Evolutionary conservation across 2,888 invertebrate species (phyloP).

Genomic region (Phytoseiulus persimilis): DNA sequence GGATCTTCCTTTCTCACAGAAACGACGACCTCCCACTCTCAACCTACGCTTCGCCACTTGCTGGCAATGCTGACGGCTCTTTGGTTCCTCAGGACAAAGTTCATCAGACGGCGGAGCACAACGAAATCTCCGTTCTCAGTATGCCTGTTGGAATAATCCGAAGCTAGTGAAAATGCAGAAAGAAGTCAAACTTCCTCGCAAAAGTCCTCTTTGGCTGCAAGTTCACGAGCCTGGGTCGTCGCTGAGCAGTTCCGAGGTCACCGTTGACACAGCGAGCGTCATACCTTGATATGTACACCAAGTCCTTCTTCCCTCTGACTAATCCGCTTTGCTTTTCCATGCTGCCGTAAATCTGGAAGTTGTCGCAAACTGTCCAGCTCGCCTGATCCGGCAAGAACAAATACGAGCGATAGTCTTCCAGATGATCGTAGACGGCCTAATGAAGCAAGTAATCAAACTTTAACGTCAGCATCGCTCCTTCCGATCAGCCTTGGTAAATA

Average conservation of each 20-base stretch:
- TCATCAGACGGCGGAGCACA: neutral
- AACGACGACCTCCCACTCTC: too few species aligned
- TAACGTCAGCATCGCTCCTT: neutral
- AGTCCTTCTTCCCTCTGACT: neutral
- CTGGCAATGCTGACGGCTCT: neutral
- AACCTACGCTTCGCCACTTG: neutral
- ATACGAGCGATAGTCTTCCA: neutral
- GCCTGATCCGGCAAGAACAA: neutral
- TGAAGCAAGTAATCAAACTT: slow-evolving; percentile 5
- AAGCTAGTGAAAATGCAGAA: too few species aligned
- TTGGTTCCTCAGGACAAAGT: neutral
- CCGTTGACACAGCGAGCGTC: neutral
- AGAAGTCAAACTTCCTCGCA: too few species aligned
- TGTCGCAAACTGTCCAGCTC: neutral
- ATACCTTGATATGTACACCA: neutral
- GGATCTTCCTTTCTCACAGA: too few species aligned
- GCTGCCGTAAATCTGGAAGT: neutral
- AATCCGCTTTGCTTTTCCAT: slow-evolving; percentile 5
- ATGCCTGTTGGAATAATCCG: neutral
- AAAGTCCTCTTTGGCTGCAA: too few species aligned
- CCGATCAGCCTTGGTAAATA: neutral
- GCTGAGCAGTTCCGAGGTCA: too few species aligned
- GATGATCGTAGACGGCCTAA: neutral
- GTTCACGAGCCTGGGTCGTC: too few species aligned
- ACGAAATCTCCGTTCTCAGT: neutral